These are phyloP conservation scores for Sinonovacula constricta DNA, from an alignment of 1,140 invertebrate genomes.

Conservation along the genomic window DNA sequence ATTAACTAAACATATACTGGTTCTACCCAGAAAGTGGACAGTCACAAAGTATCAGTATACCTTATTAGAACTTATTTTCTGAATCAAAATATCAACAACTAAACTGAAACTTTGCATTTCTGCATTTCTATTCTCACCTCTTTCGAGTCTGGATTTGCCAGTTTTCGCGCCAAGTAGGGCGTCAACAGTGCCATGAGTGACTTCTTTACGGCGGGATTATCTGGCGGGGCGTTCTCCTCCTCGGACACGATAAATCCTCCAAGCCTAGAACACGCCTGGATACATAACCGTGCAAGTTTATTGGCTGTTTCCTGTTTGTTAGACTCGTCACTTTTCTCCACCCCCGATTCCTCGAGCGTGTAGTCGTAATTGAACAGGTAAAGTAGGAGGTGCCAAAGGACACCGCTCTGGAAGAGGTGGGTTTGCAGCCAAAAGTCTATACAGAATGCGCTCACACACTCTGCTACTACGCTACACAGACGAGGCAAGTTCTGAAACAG, in stretches of 20 bases:
- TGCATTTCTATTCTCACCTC: too few relatives aligned
- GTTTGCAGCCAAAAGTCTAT: slow-evolving; percentile 92
- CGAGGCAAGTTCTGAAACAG: slow-evolving; percentile 85
- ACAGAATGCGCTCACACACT: slow-evolving; percentile 90
- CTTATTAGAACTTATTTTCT: too few relatives aligned
- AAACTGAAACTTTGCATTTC: too few relatives aligned
- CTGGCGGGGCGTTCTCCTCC: slow-evolving; percentile 82
- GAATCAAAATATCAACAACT: too few relatives aligned
- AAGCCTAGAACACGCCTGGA: slow-evolving; percentile 90
- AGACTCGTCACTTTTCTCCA: slow-evolving; percentile 89
- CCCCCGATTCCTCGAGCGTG: slow-evolving; percentile 97
- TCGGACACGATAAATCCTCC: slow-evolving; percentile 84
- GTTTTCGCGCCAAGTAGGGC: slow-evolving; percentile 90
- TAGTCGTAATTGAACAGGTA: slow-evolving; percentile 98
- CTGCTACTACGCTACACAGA: slow-evolving; percentile 89
- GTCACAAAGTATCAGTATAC: too few relatives aligned
- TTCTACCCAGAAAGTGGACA: too few relatives aligned
- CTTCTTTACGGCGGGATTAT: slow-evolving; percentile 83
- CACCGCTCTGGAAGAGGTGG: slow-evolving; percentile 93
- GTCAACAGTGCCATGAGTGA: slow-evolving; percentile 91
- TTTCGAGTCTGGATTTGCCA: slow-evolving; percentile 85
- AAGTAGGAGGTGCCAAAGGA: slow-evolving; percentile 93
- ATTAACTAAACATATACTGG: too few relatives aligned
- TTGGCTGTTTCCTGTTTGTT: slow-evolving; percentile 95
- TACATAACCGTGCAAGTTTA: slow-evolving; percentile 91